Percentiles rank a stretch among this genome's conserved stretches.
phyloP scores from a whole-genome alignment of 2,113 vertebrate genomes.

The Tinamus guttatus region DNA sequence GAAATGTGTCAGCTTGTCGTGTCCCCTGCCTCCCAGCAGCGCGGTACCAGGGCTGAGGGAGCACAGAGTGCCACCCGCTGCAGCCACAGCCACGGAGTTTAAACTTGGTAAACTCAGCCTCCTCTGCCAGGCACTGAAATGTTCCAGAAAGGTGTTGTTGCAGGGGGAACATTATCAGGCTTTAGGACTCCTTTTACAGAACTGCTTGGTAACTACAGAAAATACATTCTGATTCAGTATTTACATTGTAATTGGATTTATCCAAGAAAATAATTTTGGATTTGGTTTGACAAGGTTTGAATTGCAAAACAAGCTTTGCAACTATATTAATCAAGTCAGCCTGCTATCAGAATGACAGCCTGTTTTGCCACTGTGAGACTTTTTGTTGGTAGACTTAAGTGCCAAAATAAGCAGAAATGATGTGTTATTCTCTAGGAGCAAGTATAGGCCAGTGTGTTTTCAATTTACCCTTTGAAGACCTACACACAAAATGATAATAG shows the following conservation, averaged over 20 bases:
- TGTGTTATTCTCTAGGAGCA: not conserved
- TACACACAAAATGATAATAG: not conserved
- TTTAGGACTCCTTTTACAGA: not conserved
- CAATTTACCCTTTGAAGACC: not conserved
- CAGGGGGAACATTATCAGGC: not conserved
- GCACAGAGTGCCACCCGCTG: not conserved
- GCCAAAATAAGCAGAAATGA: constrained; percentile 60
- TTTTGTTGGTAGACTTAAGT: not conserved
- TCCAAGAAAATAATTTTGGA: not conserved
- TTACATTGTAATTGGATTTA: constrained; percentile 39
- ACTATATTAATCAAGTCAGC: not conserved
- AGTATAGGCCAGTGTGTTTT: constrained; percentile 4
- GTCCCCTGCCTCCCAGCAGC: not conserved
- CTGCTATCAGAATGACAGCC: not conserved
- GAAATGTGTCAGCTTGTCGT: not conserved
- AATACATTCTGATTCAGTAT: not conserved
- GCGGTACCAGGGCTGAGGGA: not conserved
- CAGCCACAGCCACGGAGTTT: not conserved
- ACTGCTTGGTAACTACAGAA: constrained; percentile 12
- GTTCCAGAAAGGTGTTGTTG: not conserved
- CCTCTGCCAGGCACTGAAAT: not conserved
- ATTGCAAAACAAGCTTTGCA: constrained; percentile 47
- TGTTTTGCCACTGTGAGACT: constrained; percentile 19
- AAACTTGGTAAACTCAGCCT: too few species aligned
- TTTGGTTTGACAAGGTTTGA: constrained; percentile 45